Conservation (phyloP, 2,113 vertebrate genomes). For the Vombatus ursinus region DNA sequence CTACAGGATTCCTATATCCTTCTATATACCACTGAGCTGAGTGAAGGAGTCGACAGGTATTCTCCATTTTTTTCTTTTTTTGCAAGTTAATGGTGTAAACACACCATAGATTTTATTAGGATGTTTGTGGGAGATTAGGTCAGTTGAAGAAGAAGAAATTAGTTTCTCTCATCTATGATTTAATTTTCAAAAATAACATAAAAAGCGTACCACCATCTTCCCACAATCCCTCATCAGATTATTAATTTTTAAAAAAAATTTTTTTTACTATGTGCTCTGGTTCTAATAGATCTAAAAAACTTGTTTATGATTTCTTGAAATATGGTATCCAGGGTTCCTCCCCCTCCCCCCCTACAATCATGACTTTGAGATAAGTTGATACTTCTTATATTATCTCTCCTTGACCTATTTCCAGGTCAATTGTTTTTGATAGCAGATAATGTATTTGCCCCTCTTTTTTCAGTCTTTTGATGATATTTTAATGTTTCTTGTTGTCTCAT, state of each 20-base stretch:
- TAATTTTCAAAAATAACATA: too few relatives aligned
- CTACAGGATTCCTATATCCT: neutral
- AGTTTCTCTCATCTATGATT: too few relatives aligned
- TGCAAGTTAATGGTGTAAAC: neutral
- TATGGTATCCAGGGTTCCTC: neutral
- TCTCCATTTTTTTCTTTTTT: neutral
- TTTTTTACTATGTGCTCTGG: neutral
- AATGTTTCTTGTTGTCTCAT: neutral
- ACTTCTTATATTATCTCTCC: neutral
- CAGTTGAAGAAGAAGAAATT: too few relatives aligned
- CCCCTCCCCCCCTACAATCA: neutral
- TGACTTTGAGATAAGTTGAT: neutral
- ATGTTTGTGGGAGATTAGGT: neutral
- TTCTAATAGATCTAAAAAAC: neutral
- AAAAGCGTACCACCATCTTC: neutral
- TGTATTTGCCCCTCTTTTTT: neutral
- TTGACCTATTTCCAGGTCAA: neutral
- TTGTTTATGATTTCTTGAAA: neutral
- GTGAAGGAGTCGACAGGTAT: neutral
- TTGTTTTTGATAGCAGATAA: neutral
- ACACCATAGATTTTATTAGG: neutral
- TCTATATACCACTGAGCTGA: neutral
- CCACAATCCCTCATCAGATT: neutral
- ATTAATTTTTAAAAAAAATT: neutral
- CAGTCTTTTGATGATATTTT: neutral